Percentiles rank a stretch among this genome's conserved stretches.
These are phyloP conservation scores for Agrypnus murinus DNA, from an alignment of 2,888 invertebrate species.

Conservation along the genomic window DNA sequence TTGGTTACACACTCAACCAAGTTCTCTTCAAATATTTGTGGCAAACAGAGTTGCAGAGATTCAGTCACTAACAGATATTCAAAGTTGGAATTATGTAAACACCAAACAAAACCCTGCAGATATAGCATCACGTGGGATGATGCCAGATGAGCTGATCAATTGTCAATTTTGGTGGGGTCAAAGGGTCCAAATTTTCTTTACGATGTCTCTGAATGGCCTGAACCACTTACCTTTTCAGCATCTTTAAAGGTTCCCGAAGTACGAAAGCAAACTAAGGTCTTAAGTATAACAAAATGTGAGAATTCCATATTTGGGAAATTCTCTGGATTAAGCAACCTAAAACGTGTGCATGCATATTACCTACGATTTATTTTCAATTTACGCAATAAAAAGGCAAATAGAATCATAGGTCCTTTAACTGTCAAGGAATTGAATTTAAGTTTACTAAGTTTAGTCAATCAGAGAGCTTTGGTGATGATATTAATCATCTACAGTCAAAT, in stretches of 20 bases:
- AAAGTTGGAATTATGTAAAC: not conserved
- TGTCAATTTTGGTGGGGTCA: not conserved
- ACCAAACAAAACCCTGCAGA: too few species aligned
- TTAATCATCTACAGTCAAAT: not conserved
- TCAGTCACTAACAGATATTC: constrained; percentile 11
- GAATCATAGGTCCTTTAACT: not conserved
- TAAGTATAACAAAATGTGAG: not conserved
- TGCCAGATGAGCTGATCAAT: not conserved
- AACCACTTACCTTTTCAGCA: too few species aligned
- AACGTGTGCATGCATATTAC: not conserved
- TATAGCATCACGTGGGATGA: constrained; percentile 16
- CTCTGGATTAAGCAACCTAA: not conserved
- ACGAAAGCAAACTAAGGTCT: too few species aligned
- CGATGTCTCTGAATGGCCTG: too few species aligned
- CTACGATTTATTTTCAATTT: not conserved
- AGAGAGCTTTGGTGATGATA: not conserved
- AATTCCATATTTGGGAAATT: not conserved
- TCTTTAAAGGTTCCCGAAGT: too few species aligned
- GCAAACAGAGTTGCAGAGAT: constrained; percentile 11
- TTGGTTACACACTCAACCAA: constrained; percentile 11
- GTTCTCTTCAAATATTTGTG: too few species aligned
- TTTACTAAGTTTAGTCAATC: not conserved
- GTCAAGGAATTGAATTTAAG: not conserved
- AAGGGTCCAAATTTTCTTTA: not conserved
- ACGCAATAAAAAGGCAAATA: not conserved